A percentile compares a stretch with the other conserved stretches of the same genome.
These are phyloP conservation scores for Drosophila sproati DNA, from an alignment of 1,140 invertebrate genomes.

Conservation along the genomic window DNA sequence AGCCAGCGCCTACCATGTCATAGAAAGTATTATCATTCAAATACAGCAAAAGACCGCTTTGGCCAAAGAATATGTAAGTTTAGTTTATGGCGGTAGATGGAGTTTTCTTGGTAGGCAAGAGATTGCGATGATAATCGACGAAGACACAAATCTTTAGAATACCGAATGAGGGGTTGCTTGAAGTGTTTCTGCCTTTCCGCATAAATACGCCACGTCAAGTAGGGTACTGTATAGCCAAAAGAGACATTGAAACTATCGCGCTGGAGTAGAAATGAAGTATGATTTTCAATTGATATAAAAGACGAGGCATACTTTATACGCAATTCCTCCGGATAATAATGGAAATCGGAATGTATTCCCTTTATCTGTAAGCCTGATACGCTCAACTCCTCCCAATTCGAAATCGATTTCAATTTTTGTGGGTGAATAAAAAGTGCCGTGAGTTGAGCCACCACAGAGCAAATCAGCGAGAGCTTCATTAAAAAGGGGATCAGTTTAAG, in stretches of 20 bases:
- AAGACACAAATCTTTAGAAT: constrained; percentile 37
- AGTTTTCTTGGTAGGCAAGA: constrained; percentile 29
- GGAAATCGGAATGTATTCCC: constrained; percentile 39
- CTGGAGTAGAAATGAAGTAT: background rate
- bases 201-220: constrained; percentile 17
- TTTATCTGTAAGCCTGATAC: constrained; percentile 31
- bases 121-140: background rate
- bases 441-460: constrained; percentile 40
- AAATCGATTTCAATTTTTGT: constrained; percentile 23
- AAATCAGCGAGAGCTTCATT: constrained; percentile 20
- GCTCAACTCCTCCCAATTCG: constrained; percentile 23
- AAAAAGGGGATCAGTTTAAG: background rate
- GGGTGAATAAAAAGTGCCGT: constrained; percentile 43
- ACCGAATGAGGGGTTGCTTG: constrained; percentile 46
- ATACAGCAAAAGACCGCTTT: constrained; percentile 12
- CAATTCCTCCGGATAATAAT: constrained; percentile 34
- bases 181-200: constrained; percentile 25
- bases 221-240: constrained; percentile 42
- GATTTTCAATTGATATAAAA: constrained; percentile 16
- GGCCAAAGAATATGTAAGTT: background rate
- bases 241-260: constrained; percentile 33
- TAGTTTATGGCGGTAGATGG: constrained; percentile 21
- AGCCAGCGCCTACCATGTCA: constrained; percentile 30
- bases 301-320: constrained; percentile 42
- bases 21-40: constrained; percentile 20